Base-by-base conservation (phyloP, 2,888 invertebrate genomes). In the Steinernema hermaphroditum region DNA sequence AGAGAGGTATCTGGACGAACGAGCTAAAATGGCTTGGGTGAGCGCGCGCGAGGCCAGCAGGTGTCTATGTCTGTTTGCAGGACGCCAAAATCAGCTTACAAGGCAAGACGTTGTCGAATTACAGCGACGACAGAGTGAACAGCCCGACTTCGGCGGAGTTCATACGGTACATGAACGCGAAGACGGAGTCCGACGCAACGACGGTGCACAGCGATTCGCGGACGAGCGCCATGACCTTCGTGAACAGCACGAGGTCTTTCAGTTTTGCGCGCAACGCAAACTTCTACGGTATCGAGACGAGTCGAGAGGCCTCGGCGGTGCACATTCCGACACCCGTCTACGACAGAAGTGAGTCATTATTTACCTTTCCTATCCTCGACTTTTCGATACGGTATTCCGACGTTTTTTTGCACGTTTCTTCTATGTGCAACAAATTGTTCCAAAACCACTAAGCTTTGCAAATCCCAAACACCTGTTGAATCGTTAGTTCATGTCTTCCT, bases 261-360 rank as follows among this genome's bases (percentile, higher is more conserved):
- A 75, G 78, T 27, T 74, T 83, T 14, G 74, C 76, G 0, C 77
- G 81, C 27, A 85, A 85, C 74, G 84, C 82, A 34, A 85, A 86
- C 70, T 86, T 85, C 75, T 85, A 86, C 75, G 77, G 79, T 12
- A 74, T 86, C 34, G 72, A 77, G 12, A 85, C 85, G 14, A 82
- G 81, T 16, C 80, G 82, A 0, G 78, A 81, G 16, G 82, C 82
- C 2, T 86, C 86, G 22, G 88, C 89, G 16, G 87, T 89, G 0
- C 89, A 89, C 78, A 88, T 89, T 44, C 89, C 89, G 0, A 89
- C 89, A n/a, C 89, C 89, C 72, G 87, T 89, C 34, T 89, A 88
- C 79, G 88, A 88, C 76, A 82, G 88, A 83, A 87, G 89, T 86
- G 37, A 70, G 78, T 72, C 49, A 16, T 68, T 70, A n/a, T 32